phyloP scores from a whole-genome alignment of 1,140 invertebrate genomes.

The Drosophila melanica region DNA sequence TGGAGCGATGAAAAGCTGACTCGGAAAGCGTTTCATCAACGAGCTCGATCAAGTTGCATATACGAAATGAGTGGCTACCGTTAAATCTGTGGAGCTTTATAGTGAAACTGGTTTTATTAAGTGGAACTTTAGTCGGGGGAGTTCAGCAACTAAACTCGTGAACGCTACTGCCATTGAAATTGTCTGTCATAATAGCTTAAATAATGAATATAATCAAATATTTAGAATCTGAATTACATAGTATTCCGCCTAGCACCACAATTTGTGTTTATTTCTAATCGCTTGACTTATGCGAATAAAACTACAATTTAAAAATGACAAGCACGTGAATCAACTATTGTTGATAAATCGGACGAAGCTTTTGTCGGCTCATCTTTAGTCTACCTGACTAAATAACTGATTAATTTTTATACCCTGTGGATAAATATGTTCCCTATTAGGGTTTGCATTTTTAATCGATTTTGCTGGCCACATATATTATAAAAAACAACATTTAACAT shows the following conservation, averaged over 20 bases:
- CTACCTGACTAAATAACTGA: not conserved
- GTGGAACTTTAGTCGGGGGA: slow-evolving; percentile 11
- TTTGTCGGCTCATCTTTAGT: not conserved
- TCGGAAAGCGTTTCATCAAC: slow-evolving; percentile 9
- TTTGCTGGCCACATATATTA: too few species aligned
- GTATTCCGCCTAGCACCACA: not conserved
- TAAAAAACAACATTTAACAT: too few species aligned
- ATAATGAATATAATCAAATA: slow-evolving; percentile 9
- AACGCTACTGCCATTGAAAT: slow-evolving; percentile 2
- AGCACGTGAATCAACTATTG: slow-evolving; percentile 6
- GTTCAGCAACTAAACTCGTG: not conserved
- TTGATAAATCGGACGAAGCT: not conserved
- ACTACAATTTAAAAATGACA: not conserved
- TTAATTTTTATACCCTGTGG: not conserved
- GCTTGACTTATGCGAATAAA: not conserved
- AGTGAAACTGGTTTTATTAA: slow-evolving; percentile 8
- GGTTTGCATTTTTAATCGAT: too few species aligned
- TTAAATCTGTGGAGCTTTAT: slow-evolving; percentile 17
- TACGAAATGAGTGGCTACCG: slow-evolving; percentile 38
- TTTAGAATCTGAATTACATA: slow-evolving; percentile 3
- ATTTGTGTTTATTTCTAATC: slow-evolving; percentile 9
- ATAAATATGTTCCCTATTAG: too few species aligned
- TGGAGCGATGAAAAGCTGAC: slow-evolving; percentile 20
- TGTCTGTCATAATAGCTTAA: slow-evolving; percentile 8
- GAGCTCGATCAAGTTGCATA: slow-evolving; percentile 24